Evolutionary conservation across 2,888 invertebrate genomes (phyloP).

Genomic region (Holacanthella duospinosa): DNA sequence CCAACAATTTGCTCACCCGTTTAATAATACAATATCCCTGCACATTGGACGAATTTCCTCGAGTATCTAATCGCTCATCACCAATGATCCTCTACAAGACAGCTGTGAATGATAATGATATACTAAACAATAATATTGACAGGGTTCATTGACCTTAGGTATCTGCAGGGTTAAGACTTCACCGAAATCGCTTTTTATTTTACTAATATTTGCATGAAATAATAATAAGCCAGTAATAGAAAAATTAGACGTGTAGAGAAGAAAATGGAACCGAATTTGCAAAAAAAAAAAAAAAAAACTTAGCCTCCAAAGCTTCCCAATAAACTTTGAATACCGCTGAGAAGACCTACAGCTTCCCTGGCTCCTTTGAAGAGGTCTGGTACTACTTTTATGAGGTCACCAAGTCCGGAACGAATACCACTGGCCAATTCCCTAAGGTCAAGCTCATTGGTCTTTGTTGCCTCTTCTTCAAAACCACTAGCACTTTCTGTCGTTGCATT

Average conservation of each 20-base stretch:
- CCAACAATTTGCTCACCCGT: no score
- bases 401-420: slow-evolving; percentile 25
- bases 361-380: slow-evolving; percentile 34
- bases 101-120: no score
- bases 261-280: background rate
- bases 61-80: no score
- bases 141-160: no score
- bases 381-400: slow-evolving; percentile 33
- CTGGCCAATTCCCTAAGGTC: slow-evolving; percentile 16
- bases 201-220: no score
- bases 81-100: no score
- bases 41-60: no score
- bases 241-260: no score
- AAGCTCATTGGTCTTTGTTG: slow-evolving; percentile 12
- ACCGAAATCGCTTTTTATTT: background rate
- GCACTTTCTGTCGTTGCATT: slow-evolving; percentile 15
- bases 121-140: background rate
- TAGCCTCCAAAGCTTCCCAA: slow-evolving; percentile 16
- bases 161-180: no score
- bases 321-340: slow-evolving; percentile 20
- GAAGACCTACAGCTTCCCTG: slow-evolving; percentile 28
- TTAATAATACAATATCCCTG: no score
- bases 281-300: background rate
- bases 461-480: slow-evolving; percentile 26
- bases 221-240: no score